Percentiles rank a stretch among this genome's conserved stretches.
These are phyloP conservation scores for Hydropsyche betteni DNA, from an alignment of 2,888 invertebrate species.

Conservation along the genomic window DNA sequence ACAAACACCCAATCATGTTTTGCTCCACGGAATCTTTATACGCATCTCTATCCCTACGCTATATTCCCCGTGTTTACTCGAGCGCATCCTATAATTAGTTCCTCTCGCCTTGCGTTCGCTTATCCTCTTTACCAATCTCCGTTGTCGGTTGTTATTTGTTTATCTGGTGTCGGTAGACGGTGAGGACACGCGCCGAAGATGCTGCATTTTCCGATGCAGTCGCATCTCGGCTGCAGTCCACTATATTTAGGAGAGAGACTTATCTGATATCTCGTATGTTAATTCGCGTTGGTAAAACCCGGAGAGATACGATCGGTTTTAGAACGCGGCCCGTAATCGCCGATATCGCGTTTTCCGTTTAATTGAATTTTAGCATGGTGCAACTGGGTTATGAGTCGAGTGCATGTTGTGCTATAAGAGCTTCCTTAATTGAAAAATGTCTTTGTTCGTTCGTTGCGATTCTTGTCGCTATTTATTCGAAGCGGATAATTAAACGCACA, in stretches of 20 bases:
- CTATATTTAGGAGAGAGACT: constrained; percentile 18
- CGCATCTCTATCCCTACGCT: constrained; percentile 2
- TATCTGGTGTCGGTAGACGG: constrained; percentile 1
- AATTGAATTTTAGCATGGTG: too few relatives aligned
- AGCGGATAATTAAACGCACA: too few relatives aligned
- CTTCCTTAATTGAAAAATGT: too few relatives aligned
- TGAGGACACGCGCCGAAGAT: constrained; percentile 14
- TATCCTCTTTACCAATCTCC: constrained; percentile 29
- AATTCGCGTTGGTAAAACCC: not conserved
- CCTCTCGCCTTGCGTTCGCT: constrained; percentile 32
- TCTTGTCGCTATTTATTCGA: too few relatives aligned
- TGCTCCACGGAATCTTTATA: not conserved
- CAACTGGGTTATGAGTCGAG: too few relatives aligned
- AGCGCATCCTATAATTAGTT: constrained; percentile 39
- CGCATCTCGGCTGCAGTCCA: constrained; percentile 3
- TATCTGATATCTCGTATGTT: not conserved
- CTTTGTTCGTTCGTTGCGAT: too few relatives aligned
- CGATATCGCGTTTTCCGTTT: too few relatives aligned
- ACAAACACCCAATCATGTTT: not conserved
- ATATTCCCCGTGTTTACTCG: constrained; percentile 30
- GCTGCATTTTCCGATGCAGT: not conserved
- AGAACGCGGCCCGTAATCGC: too few relatives aligned
- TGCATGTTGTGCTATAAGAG: too few relatives aligned
- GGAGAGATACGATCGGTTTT: too few relatives aligned
- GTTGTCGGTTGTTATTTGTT: constrained; percentile 28